phyloP scores from a whole-genome alignment of 2,113 vertebrate species.

The Osmerus mordax region DNA sequence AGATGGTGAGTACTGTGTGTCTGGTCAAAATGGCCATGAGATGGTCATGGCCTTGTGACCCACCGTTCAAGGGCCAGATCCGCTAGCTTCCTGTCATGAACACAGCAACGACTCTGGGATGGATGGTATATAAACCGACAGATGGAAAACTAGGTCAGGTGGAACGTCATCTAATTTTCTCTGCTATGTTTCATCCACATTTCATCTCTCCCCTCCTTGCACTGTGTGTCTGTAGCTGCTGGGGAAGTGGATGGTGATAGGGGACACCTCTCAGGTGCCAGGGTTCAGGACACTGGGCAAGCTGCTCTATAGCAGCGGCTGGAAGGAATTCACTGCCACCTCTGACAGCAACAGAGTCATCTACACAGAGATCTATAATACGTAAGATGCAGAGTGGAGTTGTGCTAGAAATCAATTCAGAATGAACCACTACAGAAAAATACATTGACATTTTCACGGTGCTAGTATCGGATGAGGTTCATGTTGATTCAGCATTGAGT shows the following conservation, averaged over 20 bases:
- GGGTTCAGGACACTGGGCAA: background rate
- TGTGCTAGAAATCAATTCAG: too few species aligned
- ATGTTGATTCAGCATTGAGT: too few species aligned
- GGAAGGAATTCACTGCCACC: background rate
- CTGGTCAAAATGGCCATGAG: background rate
- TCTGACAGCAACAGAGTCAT: background rate
- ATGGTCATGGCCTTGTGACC: background rate
- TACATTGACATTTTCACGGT: too few species aligned
- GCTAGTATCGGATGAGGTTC: too few species aligned
- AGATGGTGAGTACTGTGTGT: constrained; percentile 47
- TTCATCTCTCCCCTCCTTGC: background rate
- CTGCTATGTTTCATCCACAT: too few species aligned
- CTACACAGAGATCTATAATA: background rate
- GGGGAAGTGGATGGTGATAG: background rate
- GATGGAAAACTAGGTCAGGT: background rate
- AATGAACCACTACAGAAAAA: too few species aligned
- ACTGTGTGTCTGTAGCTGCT: background rate
- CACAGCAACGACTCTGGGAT: too few species aligned
- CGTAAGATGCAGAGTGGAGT: background rate
- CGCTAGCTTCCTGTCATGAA: too few species aligned
- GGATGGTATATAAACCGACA: too few species aligned
- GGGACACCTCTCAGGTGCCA: background rate
- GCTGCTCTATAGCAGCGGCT: background rate
- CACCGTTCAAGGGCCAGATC: too few species aligned
- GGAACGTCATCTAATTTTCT: background rate